These are phyloP conservation scores for Lethrus apterus DNA, from an alignment of 1,140 invertebrate genomes.

Conservation along the genomic window DNA sequence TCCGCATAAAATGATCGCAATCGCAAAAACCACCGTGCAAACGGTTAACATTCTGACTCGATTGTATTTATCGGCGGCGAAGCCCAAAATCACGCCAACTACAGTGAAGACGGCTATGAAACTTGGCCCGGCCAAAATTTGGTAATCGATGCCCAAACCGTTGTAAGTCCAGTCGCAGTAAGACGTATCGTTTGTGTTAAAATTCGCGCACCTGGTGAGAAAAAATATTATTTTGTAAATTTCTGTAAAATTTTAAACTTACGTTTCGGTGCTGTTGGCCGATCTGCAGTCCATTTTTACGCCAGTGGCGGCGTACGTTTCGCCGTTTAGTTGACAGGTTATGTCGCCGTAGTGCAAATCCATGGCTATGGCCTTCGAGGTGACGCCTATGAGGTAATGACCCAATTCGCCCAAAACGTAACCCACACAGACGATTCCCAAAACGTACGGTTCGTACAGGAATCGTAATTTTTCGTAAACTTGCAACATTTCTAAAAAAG, in stretches of 20 bases:
- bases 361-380: conserved; percentile 72
- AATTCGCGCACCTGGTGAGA: conserved; percentile 53
- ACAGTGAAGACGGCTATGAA: conserved; percentile 89
- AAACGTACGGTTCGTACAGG: conserved; percentile 67
- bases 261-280: conserved; percentile 55
- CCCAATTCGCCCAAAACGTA: conserved; percentile 79
- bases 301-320: conserved; percentile 46
- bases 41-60: conserved; percentile 67
- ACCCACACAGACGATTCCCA: conserved; percentile 69
- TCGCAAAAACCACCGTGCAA: conserved; percentile 72
- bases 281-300: conserved; percentile 58
- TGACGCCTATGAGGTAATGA: conserved; percentile 82
- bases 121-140: conserved; percentile 83
- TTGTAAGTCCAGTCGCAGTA: conserved; percentile 91
- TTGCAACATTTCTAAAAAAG: conserved; percentile 14
- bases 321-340: conserved; percentile 70
- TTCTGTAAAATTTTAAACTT: conserved; percentile 33
- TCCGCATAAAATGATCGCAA: conserved; percentile 76
- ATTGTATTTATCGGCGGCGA: conserved; percentile 72
- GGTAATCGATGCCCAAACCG: conserved; percentile 84
- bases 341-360: conserved; percentile 85
- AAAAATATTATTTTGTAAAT: neutral
- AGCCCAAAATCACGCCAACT: conserved; percentile 75
- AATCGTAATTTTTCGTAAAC: conserved; percentile 54
- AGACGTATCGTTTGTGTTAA: conserved; percentile 58